phyloP scores from a whole-genome alignment of 2,888 invertebrate genomes.

The Drosophila kambysellisi region DNA sequence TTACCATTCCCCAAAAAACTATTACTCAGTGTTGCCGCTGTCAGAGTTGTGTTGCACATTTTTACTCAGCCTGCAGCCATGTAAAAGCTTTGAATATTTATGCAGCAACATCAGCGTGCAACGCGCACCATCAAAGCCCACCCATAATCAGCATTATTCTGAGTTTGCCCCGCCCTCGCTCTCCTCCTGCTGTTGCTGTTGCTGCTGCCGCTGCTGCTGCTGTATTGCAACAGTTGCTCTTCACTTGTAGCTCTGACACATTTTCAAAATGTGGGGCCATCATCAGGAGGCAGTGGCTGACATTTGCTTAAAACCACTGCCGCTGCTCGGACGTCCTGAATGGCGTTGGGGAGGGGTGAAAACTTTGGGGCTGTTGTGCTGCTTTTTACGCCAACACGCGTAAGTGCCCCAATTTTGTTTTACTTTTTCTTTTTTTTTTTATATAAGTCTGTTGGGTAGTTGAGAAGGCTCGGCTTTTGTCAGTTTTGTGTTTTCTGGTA shows the following conservation, averaged over 20 bases:
- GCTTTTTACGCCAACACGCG: slow-evolving; percentile 77
- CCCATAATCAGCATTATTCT: slow-evolving; percentile 51
- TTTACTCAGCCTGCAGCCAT: slow-evolving; percentile 79
- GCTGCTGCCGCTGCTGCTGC: slow-evolving; percentile 9
- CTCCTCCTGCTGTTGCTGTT: not conserved
- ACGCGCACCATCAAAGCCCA: slow-evolving; percentile 43
- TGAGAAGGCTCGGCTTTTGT: slow-evolving; percentile 45
- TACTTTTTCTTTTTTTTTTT: slow-evolving; percentile 14
- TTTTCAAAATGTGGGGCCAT: slow-evolving; percentile 78
- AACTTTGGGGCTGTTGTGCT: slow-evolving; percentile 65
- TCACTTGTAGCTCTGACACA: slow-evolving; percentile 80
- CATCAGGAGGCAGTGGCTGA: slow-evolving; percentile 70
- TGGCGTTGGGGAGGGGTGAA: slow-evolving; percentile 19
- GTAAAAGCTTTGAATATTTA: slow-evolving; percentile 80
- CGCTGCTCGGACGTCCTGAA: slow-evolving; percentile 20
- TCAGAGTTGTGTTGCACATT: slow-evolving; percentile 70
- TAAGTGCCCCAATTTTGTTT: slow-evolving; percentile 76
- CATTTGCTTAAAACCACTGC: slow-evolving; percentile 71
- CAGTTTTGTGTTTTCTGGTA: slow-evolving; percentile 52
- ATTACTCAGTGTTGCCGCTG: slow-evolving; percentile 7
- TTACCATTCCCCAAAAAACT: slow-evolving; percentile 25
- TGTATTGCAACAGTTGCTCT: slow-evolving; percentile 76
- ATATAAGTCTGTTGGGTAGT: slow-evolving; percentile 20
- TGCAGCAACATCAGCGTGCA: slow-evolving; percentile 54
- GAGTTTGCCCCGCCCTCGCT: slow-evolving; percentile 35